Percentiles rank a stretch among this genome's conserved stretches.
phyloP scores from a whole-genome alignment of 2,888 invertebrate genomes.

The Dendrolimus pini region DNA sequence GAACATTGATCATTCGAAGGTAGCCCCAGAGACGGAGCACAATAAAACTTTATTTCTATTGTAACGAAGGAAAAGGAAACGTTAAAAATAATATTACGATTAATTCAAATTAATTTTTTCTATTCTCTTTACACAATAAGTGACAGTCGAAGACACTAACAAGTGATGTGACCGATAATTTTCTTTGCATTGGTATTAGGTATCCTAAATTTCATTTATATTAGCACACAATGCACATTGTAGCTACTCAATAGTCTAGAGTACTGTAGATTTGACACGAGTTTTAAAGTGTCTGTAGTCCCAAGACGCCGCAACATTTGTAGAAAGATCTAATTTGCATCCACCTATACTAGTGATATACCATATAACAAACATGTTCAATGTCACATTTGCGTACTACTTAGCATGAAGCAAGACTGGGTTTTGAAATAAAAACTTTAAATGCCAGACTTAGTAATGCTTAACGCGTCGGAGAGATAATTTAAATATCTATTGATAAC shows the following conservation, averaged over 20 bases:
- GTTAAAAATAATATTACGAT: constrained; percentile 13
- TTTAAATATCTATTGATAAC: neutral
- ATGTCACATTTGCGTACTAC: constrained; percentile 11
- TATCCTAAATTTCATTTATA: too few relatives aligned
- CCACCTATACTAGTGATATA: constrained; percentile 10
- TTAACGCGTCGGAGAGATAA: neutral
- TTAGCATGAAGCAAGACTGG: constrained; percentile 2
- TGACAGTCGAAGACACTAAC: neutral
- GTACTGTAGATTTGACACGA: neutral
- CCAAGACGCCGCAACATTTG: constrained; percentile 12
- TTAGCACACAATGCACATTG: neutral
- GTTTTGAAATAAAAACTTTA: constrained; percentile 6
- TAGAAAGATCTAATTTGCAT: constrained; percentile 14
- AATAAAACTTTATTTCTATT: constrained; percentile 17
- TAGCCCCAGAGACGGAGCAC: constrained; percentile 23
- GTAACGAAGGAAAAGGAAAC: constrained; percentile 6
- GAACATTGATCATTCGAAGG: constrained; percentile 24
- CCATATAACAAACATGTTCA: constrained; percentile 11
- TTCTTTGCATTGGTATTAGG: neutral
- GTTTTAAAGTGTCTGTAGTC: constrained; percentile 6
- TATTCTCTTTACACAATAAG: neutral
- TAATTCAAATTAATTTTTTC: neutral
- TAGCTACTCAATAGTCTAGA: neutral
- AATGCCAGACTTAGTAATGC: neutral
- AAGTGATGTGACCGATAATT: neutral